These are phyloP conservation scores for Desmodus rotundus DNA, from an alignment of 2,113 vertebrate genomes.

Conservation along the genomic window DNA sequence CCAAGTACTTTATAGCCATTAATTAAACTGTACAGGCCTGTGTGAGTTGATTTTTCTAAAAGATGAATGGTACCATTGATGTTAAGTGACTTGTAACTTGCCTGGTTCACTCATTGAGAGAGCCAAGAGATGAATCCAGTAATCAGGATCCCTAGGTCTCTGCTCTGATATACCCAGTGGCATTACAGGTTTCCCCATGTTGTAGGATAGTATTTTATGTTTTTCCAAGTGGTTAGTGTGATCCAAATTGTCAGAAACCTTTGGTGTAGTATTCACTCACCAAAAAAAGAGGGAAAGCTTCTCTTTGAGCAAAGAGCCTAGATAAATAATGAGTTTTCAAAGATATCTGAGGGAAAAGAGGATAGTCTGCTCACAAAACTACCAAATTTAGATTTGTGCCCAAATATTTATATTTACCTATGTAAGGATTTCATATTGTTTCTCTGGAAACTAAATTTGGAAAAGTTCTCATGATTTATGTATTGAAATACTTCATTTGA, in stretches of 20 bases:
- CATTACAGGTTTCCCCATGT: neutral
- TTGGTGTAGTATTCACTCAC: neutral
- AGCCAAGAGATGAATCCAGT: constrained; percentile 21
- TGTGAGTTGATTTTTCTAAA: constrained; percentile 43
- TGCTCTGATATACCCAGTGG: neutral
- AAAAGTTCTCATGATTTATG: neutral
- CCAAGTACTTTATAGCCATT: constrained; percentile 40
- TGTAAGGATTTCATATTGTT: neutral
- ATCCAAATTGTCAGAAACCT: neutral
- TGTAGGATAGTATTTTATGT: neutral
- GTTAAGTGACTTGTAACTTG: constrained; percentile 16
- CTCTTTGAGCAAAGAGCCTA: neutral
- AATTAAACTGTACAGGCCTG: constrained; percentile 25
- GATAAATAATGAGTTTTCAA: neutral
- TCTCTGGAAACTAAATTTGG: constrained; percentile 3
- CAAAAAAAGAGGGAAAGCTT: neutral
- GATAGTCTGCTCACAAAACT: neutral
- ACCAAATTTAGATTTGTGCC: constrained; percentile 9
- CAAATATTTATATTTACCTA: neutral
- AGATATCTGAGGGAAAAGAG: neutral
- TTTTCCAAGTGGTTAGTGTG: constrained; percentile 16
- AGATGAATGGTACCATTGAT: neutral
- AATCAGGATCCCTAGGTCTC: neutral
- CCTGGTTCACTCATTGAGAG: neutral
- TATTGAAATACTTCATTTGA: neutral